Evolutionary conservation across 2,113 vertebrate genomes (phyloP), one percentile per base, ranked within the genome.

Genomic region (Rhinopomastus cyanomelas): DNA sequence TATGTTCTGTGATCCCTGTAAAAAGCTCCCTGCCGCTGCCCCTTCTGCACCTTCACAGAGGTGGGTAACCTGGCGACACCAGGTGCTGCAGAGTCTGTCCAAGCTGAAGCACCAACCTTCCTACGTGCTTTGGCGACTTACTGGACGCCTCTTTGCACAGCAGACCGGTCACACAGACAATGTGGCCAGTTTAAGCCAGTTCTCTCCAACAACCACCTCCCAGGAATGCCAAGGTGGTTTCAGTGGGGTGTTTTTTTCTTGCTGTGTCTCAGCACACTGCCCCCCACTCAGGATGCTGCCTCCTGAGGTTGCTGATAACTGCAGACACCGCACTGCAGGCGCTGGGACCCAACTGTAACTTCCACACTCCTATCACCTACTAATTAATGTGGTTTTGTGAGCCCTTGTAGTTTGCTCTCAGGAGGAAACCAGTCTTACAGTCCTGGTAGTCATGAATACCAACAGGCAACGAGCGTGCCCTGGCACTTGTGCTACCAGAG

Each of bases 341-440:
- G 74, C 79, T 44, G n/a, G 37, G 44, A 85, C 73, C 81, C 76
- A 75, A 68, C 61, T 53, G 69, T 30, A 32, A 77, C 48, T 85
- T 85, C 68, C 44, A 52, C 64, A 25, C 34, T 87, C 81, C 26
- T 89, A 52, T 85, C 85, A 85, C 22, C 48, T 30, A 15, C 67
- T 92, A 93, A 96, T 91, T 91, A 87, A 94, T 89, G 87, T 8
- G 30, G 82, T 53, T 92, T 89, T 85, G 87, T 87, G 65, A 89
- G 80, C 36, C 65, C 52, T 2, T 0, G 0, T 56, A 48, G 46
- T 52, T 93, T 15, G 1, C 39, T 89, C 89, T 87, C 92, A 56
- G 44, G 87, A 89, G 76, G 73, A 85, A 89, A 75, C 56, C 29
- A 25, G n/a, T n/a, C n/a, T 69, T 77, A 80, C 82, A 85, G 91